These are phyloP conservation scores for Euglossa dilemma DNA, from an alignment of 1,140 invertebrate genomes.

Conservation along the genomic window DNA sequence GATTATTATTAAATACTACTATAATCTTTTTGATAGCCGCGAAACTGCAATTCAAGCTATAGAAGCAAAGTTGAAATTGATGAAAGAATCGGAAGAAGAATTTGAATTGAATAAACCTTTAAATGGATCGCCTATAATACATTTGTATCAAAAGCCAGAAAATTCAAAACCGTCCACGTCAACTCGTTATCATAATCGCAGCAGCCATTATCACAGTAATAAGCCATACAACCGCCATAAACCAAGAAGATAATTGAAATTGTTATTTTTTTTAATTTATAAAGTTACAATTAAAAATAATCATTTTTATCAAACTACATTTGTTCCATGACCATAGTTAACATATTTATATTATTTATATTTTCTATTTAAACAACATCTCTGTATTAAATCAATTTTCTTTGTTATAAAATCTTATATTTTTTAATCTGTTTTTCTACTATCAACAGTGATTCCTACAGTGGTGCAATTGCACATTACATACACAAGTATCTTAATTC, in stretches of 20 bases:
- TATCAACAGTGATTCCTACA: constrained; percentile 48
- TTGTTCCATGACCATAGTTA: constrained; percentile 38
- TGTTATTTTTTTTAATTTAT: constrained; percentile 34
- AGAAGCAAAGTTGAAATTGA: constrained; percentile 92
- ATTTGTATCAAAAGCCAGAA: constrained; percentile 84
- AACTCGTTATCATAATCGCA: constrained; percentile 70
- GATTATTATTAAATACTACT: not conserved
- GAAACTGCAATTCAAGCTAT: constrained; percentile 92
- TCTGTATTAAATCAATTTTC: constrained; percentile 21
- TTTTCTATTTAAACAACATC: constrained; percentile 42
- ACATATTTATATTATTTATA: constrained; percentile 63
- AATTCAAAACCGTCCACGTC: constrained; percentile 80
- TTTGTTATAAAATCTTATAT: constrained; percentile 27
- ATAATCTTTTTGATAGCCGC: constrained; percentile 83
- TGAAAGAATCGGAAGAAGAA: constrained; percentile 87
- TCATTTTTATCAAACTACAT: constrained; percentile 36
- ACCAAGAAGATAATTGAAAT: constrained; percentile 79
- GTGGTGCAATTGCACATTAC: constrained; percentile 1
- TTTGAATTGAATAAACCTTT: constrained; percentile 88
- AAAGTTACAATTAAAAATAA: constrained; percentile 39
- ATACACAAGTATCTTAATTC: constrained; percentile 51
- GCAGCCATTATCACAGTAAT: constrained; percentile 73
- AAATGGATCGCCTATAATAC: constrained; percentile 85
- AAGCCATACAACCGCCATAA: constrained; percentile 79
- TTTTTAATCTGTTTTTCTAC: constrained; percentile 25